These are phyloP conservation scores for Sarcophaga carnaria DNA, from an alignment of 2,888 invertebrate species.

Conservation along the genomic window DNA sequence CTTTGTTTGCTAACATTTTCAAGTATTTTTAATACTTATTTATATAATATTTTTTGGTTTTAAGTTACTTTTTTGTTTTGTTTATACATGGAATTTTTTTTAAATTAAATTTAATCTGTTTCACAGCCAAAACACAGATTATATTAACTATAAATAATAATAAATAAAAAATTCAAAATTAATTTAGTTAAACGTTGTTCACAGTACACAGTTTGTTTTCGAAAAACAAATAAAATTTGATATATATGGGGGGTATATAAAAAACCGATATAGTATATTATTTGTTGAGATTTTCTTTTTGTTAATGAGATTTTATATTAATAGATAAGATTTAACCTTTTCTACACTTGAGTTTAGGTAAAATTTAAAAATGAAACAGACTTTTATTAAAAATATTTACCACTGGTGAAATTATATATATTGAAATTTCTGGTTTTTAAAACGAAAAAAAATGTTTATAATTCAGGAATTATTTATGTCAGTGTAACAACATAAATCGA, in stretches of 20 bases:
- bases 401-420: too few relatives aligned
- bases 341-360: too few relatives aligned
- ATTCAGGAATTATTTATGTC: too few relatives aligned
- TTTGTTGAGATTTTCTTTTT: conserved; percentile 2
- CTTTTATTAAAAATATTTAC: too few relatives aligned
- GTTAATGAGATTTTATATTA: too few relatives aligned
- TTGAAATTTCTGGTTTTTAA: too few relatives aligned
- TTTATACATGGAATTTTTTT: conserved; percentile 53
- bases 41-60: conserved; percentile 59
- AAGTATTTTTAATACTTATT: conserved; percentile 65
- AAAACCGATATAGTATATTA: neutral
- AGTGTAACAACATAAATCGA: too few relatives aligned
- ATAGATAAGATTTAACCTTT: too few relatives aligned
- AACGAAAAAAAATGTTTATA: too few relatives aligned
- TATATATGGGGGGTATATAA: neutral
- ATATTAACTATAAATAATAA: conserved; percentile 56
- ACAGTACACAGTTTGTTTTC: conserved; percentile 25
- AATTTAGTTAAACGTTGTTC: conserved; percentile 29
- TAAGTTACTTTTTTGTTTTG: conserved; percentile 41
- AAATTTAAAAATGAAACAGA: too few relatives aligned
- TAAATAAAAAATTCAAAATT: conserved; percentile 15
- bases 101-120: conserved; percentile 79
- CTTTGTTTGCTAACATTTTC: conserved; percentile 20
- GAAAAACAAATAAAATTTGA: conserved; percentile 34
- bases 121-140: conserved; percentile 82